A percentile compares a stretch with the other conserved stretches of the same genome.
Evolutionary conservation across 2,113 vertebrate genomes (phyloP).

Genomic region (Larimichthys polyactis): DNA sequence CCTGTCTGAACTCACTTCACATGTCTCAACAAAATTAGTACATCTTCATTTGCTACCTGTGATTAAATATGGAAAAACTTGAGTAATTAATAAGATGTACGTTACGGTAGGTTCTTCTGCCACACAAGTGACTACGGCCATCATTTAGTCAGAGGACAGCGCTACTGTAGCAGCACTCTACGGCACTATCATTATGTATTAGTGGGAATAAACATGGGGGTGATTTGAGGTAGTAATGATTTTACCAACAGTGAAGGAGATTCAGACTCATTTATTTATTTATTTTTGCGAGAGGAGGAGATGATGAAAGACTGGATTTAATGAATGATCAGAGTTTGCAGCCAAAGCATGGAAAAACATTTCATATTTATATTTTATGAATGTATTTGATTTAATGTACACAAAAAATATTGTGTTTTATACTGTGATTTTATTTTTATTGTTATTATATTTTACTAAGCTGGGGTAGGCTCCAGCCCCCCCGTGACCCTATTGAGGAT

Average conservation of each 20-base stretch:
- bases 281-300: background rate
- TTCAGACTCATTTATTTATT: background rate
- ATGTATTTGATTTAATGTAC: background rate
- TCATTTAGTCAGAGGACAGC: background rate
- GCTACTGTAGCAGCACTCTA: background rate
- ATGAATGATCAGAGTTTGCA: background rate
- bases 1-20: constrained; percentile 84
- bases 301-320: background rate
- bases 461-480: no score
- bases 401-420: background rate
- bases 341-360: background rate
- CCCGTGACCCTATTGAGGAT: no score
- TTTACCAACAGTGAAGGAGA: background rate
- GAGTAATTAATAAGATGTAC: constrained; percentile 31
- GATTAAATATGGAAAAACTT: constrained; percentile 48
- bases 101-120: background rate
- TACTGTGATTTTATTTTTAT: no score
- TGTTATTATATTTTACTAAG: no score
- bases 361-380: background rate
- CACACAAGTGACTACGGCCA: constrained; percentile 1
- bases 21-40: constrained; percentile 77
- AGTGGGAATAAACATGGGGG: background rate
- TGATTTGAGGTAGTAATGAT: constrained; percentile 6
- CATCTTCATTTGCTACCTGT: constrained; percentile 75
- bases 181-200: background rate